phyloP scores from a whole-genome alignment of 2,797 vertebrate species.

The Staurois parvus region DNA sequence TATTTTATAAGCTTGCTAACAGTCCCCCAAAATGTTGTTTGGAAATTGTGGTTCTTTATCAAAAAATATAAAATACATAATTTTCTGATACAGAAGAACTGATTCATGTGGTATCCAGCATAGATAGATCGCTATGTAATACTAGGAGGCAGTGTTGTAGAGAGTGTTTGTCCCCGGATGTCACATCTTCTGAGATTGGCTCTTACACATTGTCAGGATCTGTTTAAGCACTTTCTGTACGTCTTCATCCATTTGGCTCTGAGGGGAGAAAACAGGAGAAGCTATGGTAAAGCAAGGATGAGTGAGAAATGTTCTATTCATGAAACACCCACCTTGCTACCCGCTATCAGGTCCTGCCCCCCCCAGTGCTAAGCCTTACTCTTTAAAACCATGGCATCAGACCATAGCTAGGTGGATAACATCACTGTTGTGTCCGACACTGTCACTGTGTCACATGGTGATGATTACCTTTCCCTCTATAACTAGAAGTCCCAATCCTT shows the following conservation, averaged over 20 bases:
- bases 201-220: constrained; percentile 97
- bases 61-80: constrained; percentile 55
- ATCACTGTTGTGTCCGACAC: too few species aligned
- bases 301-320: too few species aligned
- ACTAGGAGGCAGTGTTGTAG: constrained; percentile 58
- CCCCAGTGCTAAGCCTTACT: too few species aligned
- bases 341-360: too few species aligned
- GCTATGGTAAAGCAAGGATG: too few species aligned
- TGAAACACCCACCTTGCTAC: too few species aligned
- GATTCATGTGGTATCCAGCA: constrained; percentile 51
- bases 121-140: constrained; percentile 36
- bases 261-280: constrained; percentile 42
- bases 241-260: constrained; percentile 99
- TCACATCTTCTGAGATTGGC: constrained; percentile 90
- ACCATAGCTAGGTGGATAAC: too few species aligned
- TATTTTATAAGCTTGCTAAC: background rate
- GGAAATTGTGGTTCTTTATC: constrained; percentile 53
- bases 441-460: too few species aligned
- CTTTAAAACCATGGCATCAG: too few species aligned
- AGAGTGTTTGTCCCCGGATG: background rate
- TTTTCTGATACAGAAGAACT: constrained; percentile 61
- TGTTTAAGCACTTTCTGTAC: constrained; percentile 98
- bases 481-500: too few species aligned
- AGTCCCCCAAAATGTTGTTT: constrained; percentile 25
- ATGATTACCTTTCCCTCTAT: too few species aligned